Conservation (phyloP, 2,888 invertebrate genomes). For the Meteorus colon region DNA sequence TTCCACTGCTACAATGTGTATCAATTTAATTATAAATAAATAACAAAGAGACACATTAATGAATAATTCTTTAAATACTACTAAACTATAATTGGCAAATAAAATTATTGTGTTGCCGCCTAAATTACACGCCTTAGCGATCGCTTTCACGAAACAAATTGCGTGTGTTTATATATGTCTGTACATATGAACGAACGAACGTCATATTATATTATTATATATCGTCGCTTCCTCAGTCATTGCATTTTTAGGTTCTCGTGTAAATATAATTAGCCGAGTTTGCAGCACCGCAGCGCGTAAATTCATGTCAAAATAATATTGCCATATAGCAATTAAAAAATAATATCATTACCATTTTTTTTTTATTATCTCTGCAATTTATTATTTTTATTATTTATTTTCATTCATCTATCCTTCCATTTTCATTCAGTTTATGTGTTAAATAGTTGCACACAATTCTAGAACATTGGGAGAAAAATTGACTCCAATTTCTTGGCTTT, state of each 20-base stretch:
- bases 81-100: not conserved
- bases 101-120: slow-evolving; percentile 2
- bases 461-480: slow-evolving; percentile 36
- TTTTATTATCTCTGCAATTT: not conserved
- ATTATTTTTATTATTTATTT: no score
- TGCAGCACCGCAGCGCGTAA: not conserved
- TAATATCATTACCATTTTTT: not conserved
- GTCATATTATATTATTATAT: not conserved
- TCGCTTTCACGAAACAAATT: slow-evolving; percentile 43
- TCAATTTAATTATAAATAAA: not conserved
- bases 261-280: slow-evolving; percentile 23
- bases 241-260: slow-evolving; percentile 28
- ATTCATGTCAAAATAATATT: slow-evolving; percentile 11
- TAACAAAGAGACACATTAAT: not conserved
- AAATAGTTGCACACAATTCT: slow-evolving; percentile 21
- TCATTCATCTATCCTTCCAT: not conserved
- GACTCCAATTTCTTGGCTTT: slow-evolving; percentile 47
- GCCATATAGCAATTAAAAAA: slow-evolving; percentile 15
- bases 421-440: not conserved
- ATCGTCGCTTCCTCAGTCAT: slow-evolving; percentile 29
- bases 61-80: not conserved
- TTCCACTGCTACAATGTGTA: not conserved
- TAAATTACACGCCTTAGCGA: slow-evolving; percentile 42
- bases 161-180: not conserved
- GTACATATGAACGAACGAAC: not conserved